Evolutionary conservation across 2,888 invertebrate genomes (phyloP), one percentile per base, ranked within the genome.

Genomic region (Gryllus longicercus): DNA sequence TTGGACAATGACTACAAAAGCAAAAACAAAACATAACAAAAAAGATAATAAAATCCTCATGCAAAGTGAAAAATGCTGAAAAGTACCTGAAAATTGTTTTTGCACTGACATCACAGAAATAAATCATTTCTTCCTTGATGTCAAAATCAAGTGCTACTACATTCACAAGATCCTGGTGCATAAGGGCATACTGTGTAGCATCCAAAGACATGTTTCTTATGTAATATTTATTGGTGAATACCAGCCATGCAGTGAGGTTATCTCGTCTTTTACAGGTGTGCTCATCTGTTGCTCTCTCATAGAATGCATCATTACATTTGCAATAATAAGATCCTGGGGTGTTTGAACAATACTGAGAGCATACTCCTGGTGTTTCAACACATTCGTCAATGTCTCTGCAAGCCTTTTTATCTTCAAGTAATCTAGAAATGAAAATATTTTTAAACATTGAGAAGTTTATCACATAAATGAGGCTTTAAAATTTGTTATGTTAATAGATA

Each of bases 171-270:
- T 98, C 98, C 87, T 97, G 97, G 85, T 97, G 96, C 85, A 97
- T 93, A 21, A 97, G 89, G 85, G 93, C 94, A 86, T 98, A 98
- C 14, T 91, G 89, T 8, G 91, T 88, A 0, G 96, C 98, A 86
- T 98, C 98, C 0, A 93, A 90, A 0, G 97, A 96, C 93, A 99
- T 95, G 85, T 98, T 98, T 79, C 99, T 90, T 2, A 99, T 94
- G 87, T 99, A 99, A 87, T 99, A 99, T 85, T 98, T 97, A 86
- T 99, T 99, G 18, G 97, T 96, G 86, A 98, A 96, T 79, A 98
- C 91, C 21, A 98, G 87, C 96, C 96, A 98, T 0, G 97, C 96
- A 51, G 91, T 88, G 2, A 89, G 91, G 84, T 91, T 91, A 85
- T 98, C 97, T 84, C 93, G 92, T 74, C 97, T 91, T 87, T 98